Percentiles rank a stretch among this genome's conserved stretches.
Evolutionary conservation across 2,888 invertebrate genomes (phyloP).

Genomic region (Anaspis maculata): DNA sequence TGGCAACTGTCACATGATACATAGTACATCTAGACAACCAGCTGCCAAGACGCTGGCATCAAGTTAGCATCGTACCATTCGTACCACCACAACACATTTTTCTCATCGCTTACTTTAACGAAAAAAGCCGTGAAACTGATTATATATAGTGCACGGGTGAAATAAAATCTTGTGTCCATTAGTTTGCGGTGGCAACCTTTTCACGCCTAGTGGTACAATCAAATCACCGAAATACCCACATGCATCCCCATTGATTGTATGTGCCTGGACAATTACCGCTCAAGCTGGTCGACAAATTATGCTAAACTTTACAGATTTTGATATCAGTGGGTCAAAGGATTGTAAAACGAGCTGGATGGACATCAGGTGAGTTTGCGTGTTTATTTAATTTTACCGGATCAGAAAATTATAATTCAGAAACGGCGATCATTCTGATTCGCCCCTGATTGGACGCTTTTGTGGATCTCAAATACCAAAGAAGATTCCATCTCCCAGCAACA

Average conservation of each 20-base stretch:
- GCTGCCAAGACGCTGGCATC: no score
- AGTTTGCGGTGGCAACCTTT: constrained; percentile 69
- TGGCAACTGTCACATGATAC: no score
- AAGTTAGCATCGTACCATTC: no score
- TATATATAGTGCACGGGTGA: no score
- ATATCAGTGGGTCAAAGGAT: constrained; percentile 49
- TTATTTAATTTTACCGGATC: no score
- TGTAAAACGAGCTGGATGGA: constrained; percentile 66
- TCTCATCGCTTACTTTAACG: no score
- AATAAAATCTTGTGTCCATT: no score
- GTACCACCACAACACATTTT: no score
- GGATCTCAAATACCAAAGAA: constrained; percentile 53
- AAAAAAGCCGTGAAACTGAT: no score
- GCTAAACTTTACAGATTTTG: constrained; percentile 57
- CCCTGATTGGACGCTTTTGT: constrained; percentile 74
- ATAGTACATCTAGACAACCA: no score
- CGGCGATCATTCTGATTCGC: constrained; percentile 62
- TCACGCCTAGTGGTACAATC: constrained; percentile 58
- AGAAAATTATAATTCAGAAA: constrained; percentile 68
- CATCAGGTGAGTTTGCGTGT: constrained; percentile 57
- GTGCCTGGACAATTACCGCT: constrained; percentile 72
- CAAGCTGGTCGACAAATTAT: constrained; percentile 63
- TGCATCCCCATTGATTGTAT: constrained; percentile 61
- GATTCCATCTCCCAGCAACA: constrained; percentile 67
- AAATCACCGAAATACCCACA: constrained; percentile 73